Evolutionary conservation across 2,113 vertebrate genomes (phyloP).

Genomic region (Ranitomeya variabilis): DNA sequence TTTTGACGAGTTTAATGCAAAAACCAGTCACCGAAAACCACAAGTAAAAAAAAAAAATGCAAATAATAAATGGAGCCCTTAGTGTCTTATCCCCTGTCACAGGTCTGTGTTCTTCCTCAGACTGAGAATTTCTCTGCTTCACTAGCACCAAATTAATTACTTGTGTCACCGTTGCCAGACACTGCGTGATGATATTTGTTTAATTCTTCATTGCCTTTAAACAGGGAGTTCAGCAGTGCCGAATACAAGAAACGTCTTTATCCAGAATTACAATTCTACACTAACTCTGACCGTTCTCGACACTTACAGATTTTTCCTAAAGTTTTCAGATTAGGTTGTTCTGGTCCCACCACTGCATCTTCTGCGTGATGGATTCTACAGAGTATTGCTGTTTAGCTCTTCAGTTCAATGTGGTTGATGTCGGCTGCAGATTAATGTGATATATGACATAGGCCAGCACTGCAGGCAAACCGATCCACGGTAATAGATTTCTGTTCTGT

Average conservation of each 20-base stretch:
- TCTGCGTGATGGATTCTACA: not conserved
- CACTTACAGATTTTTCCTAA: not conserved
- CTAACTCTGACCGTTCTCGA: not conserved
- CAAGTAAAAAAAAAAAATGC: too few species aligned
- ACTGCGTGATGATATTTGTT: not conserved
- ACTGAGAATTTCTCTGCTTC: slow-evolving; percentile 22
- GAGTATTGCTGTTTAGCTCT: not conserved
- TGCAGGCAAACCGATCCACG: not conserved
- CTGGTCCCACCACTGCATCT: not conserved
- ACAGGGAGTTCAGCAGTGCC: not conserved
- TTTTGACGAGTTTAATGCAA: too few species aligned
- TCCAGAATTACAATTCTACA: not conserved
- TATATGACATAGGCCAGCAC: not conserved
- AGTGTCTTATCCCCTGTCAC: not conserved
- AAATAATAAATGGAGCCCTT: too few species aligned
- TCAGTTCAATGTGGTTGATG: not conserved
- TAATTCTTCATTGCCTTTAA: not conserved
- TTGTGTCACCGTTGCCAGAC: not conserved
- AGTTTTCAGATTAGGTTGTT: not conserved
- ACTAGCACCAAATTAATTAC: slow-evolving; percentile 37
- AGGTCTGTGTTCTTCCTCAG: not conserved
- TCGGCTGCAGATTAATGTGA: not conserved
- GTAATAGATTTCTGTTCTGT: not conserved
- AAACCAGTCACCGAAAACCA: too few species aligned
- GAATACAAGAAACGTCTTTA: not conserved